Evolutionary conservation across 2,797 vertebrate genomes (phyloP), one percentile per base, ranked within the genome.

Genomic region (Coendou prehensilis): DNA sequence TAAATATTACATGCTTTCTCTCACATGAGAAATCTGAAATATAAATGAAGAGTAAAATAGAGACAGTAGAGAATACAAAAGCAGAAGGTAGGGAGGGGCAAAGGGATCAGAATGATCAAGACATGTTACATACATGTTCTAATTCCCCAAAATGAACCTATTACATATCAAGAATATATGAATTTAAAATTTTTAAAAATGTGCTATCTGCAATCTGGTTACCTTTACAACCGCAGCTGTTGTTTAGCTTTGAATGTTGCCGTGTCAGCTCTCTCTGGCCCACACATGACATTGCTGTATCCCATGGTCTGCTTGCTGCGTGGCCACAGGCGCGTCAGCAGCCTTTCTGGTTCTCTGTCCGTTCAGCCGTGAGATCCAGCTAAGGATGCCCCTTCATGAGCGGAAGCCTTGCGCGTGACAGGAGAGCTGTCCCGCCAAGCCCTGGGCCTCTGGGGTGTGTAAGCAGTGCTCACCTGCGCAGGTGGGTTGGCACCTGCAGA

Each of bases 311-410:
- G 33, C 75, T 45, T 0, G 17, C 52, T 71, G 8, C 67, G 57
- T 30, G 69, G 20, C 15, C 30, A 2, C 0, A 8, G 14, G 10
- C 33, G 28, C 0, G n/a, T 59, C 6, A 9, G n/a, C 30, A 9
- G 33, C 52, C 9, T 50, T 52, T 86, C 8, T 3, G 41, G 61
- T 28, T 26, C 47, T 30, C 22, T 2, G 23, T 59, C 11, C 20
- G 3, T 73, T 89, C 23, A 5, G 30, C 63, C 28, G 1, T 75
- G 8, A 59, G 64, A 76, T 10, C 56, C 26, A 52, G 64, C 10
- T 6, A 9, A 4, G 2, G 33, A 14, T 1, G 2, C 18, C 4
- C 4, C 37, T 33, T 56, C 28, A 18, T 28, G 10, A 13, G 28
- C 2, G 3, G 64, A 22, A 9, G 59, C 18, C 8, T 7, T 17